Base-by-base conservation (phyloP, 2,797 vertebrate genomes). In the Gadopsis marmoratus region DNA sequence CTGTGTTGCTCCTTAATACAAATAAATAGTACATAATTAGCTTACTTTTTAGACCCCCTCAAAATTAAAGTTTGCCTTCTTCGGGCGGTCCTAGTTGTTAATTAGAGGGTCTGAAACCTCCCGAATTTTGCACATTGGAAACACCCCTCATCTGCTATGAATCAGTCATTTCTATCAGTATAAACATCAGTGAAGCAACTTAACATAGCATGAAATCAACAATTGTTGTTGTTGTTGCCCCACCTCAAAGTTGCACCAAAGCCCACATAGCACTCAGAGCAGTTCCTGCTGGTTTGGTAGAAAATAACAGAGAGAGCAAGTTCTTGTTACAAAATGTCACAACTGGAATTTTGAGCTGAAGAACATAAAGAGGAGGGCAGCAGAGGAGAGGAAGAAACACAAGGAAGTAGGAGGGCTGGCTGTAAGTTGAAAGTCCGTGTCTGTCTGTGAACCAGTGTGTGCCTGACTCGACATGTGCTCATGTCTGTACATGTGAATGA, bases 291-390 rank as follows among this genome's bases (percentile, higher is more conserved):
- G 86, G 83, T 76, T 78, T 53, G 26, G 21, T 41, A 10, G 51
- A 48, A 67, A 64, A 80, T 33, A 67, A 65, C 62, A n/a, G 31
- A 71, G 45, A 21, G 19, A 3, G 16, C 5, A 9, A 66, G 62
- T 81, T 82, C 47, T 21, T 60, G 29, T 78, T 78, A 83, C 17
- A 58, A 65, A 23, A 65, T 59, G 35, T 63, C 3, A 62, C 54
- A 54, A 63, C 56, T 53, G 91, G 92, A 89, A 91, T 92, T 81
- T 14, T 89, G 91, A 92, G n/a, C 91, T 68, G 39, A 67, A 65
- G 43, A 35, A 75, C 29, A 65, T 31, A 64, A 68, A 77, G 83
- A 79, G 86, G 86, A 59, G 71, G 56, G 79, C 1, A 4, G 1
- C 14, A 21, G 51, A 8, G 35, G 60, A 54, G 16, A 65, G 33